Evolutionary conservation across 2,113 vertebrate genomes (phyloP).

Genomic region (Hydropotes inermis): DNA sequence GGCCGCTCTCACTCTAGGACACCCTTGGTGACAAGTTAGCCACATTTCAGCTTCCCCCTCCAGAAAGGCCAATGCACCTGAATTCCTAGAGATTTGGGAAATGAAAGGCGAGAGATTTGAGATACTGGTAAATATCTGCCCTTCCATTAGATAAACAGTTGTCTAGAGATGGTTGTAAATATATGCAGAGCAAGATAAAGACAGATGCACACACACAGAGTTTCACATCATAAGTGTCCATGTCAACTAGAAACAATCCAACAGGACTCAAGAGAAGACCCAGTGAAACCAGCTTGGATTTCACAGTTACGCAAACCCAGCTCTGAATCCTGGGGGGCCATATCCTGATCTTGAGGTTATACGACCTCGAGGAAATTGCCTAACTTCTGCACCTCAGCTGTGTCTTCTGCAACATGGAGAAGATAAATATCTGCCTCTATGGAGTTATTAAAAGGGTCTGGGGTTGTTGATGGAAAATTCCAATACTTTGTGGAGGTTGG

Average conservation of each 20-base stretch:
- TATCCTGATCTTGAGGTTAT: not conserved
- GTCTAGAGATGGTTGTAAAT: not conserved
- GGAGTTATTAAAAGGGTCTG: not conserved
- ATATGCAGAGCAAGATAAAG: not conserved
- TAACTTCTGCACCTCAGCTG: not conserved
- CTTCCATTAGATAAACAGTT: not conserved
- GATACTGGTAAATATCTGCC: not conserved
- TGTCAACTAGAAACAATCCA: not conserved
- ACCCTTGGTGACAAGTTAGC: not conserved
- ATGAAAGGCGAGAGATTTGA: not conserved
- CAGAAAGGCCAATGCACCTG: not conserved
- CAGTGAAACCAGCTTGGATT: not conserved
- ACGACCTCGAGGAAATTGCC: not conserved
- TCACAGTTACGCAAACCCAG: not conserved
- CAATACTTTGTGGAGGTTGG: not conserved
- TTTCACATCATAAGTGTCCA: not conserved
- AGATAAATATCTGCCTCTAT: not conserved
- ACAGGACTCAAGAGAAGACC: not conserved
- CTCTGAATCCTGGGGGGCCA: not conserved
- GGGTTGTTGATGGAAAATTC: not conserved
- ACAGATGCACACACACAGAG: fast-evolving
- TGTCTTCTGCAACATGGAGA: not conserved
- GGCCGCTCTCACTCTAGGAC: not conserved
- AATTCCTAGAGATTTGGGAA: not conserved
- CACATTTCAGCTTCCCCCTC: not conserved